These are phyloP conservation scores for Pelmatolapia mariae DNA, from an alignment of 2,113 vertebrate genomes.

Conservation along the genomic window DNA sequence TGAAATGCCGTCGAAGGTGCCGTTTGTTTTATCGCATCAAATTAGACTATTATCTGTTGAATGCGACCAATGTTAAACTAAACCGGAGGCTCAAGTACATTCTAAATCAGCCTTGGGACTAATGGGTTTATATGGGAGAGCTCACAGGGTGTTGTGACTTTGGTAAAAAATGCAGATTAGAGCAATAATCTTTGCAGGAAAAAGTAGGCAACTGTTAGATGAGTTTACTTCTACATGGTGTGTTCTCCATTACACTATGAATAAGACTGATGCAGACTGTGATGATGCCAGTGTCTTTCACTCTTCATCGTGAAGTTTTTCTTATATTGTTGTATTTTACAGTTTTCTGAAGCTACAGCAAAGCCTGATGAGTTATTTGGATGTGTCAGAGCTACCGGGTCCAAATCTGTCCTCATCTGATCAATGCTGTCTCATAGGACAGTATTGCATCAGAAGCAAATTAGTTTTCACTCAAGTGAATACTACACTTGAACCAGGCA, in stretches of 20 bases:
- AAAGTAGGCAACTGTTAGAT: not conserved
- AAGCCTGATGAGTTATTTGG: not conserved
- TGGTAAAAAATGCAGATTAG: not conserved
- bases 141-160: not conserved
- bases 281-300: not conserved
- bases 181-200: not conserved
- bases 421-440: constrained; percentile 13
- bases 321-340: not conserved
- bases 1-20: not conserved
- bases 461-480: not conserved
- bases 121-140: not conserved
- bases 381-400: not conserved
- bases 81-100: not conserved
- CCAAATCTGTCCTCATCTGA: constrained; percentile 48
- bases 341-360: not conserved
- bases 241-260: not conserved
- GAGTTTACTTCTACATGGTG: not conserved
- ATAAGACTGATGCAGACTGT: not conserved
- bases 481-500: not conserved
- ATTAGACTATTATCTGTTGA: not conserved
- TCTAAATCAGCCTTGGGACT: not conserved
- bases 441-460: constrained; percentile 25
- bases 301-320: not conserved
- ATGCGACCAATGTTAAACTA: constrained; percentile 12
- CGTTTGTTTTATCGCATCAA: constrained; percentile 6